phyloP scores from a whole-genome alignment of 2,888 invertebrate genomes.

The Cerastis leucographa region DNA sequence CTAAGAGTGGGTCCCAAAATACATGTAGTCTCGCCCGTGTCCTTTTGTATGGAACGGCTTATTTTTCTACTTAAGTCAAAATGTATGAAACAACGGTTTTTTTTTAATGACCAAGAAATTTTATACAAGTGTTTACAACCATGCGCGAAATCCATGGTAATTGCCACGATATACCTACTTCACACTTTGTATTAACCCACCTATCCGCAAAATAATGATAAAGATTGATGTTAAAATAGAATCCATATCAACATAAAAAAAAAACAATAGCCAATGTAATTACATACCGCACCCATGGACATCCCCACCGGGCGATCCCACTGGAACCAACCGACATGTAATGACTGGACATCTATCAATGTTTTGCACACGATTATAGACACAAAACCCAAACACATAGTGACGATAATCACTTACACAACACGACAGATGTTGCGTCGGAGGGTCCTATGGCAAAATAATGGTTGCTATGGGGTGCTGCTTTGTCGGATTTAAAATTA shows the following conservation, averaged over 20 bases:
- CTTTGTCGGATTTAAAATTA: constrained; percentile 29
- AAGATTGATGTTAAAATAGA: too few species aligned
- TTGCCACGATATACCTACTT: too few species aligned
- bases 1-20: too few species aligned
- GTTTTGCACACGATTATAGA: constrained; percentile 43
- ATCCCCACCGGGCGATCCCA: constrained; percentile 45
- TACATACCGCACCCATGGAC: constrained; percentile 33
- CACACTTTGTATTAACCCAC: not conserved
- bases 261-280: not conserved
- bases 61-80: not conserved
- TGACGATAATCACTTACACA: constrained; percentile 27
- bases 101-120: not conserved
- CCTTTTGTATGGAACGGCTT: too few species aligned
- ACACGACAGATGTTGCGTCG: constrained; percentile 30
- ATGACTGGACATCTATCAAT: constrained; percentile 50
- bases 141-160: not conserved
- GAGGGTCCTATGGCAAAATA: constrained; percentile 32
- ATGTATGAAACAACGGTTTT: not conserved
- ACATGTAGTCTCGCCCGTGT: too few species aligned
- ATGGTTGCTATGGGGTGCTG: constrained; percentile 41
- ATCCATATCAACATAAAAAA: not conserved
- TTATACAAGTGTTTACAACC: not conserved
- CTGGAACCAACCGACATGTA: constrained; percentile 49
- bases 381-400: constrained; percentile 21
- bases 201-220: not conserved